Evolutionary conservation across 2,797 vertebrate genomes (phyloP).

Genomic region (Eurystomus glaucurus): DNA sequence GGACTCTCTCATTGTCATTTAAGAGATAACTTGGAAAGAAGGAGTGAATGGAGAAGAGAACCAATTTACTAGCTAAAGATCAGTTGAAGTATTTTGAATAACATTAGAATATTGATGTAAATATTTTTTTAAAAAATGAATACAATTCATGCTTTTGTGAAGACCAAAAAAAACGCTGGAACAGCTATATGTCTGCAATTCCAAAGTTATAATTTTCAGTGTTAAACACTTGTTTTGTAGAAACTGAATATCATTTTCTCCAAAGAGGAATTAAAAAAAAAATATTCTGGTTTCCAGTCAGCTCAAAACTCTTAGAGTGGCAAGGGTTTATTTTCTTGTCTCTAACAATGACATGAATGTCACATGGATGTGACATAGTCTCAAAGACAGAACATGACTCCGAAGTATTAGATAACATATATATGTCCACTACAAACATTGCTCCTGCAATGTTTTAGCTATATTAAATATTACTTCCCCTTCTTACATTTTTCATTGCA

Average conservation of each 20-base stretch:
- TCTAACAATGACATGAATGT: not conserved
- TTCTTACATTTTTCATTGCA: not conserved
- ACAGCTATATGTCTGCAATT: not conserved
- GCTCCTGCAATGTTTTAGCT: not conserved
- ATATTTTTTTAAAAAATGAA: not conserved
- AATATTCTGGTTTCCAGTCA: not conserved
- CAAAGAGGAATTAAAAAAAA: not conserved
- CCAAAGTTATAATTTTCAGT: not conserved
- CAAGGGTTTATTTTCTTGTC: not conserved
- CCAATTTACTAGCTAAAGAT: not conserved
- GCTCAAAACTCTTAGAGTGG: not conserved
- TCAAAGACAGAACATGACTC: not conserved
- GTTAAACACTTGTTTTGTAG: not conserved
- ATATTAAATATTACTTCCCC: not conserved
- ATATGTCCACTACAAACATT: not conserved
- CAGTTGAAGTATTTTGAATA: not conserved
- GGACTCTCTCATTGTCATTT: not conserved
- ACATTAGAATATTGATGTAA: not conserved
- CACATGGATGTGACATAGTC: not conserved
- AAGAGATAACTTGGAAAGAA: not conserved
- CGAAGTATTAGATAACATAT: not conserved
- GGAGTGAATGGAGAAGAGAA: not conserved
- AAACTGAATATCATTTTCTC: not conserved
- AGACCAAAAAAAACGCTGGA: not conserved
- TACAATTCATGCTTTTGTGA: not conserved